Conservation (phyloP, 2,797 vertebrate genomes). For the Yasuhikotakia modesta region DNA sequence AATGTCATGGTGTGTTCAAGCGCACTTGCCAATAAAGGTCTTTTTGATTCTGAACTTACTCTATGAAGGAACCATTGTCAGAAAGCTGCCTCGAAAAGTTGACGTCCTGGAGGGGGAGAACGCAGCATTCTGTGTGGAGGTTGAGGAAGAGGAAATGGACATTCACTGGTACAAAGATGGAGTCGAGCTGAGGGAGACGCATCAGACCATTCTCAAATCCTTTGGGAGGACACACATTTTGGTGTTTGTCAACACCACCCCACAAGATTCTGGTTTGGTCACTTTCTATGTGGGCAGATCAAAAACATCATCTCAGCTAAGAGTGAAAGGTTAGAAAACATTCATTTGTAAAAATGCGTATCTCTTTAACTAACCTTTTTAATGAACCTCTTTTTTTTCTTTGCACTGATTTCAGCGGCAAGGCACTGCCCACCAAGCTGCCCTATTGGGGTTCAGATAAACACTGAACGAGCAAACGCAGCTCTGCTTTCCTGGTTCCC, state of each 20-base stretch:
- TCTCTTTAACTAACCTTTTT: not conserved
- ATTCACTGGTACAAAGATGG: conserved; percentile 91
- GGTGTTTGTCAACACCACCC: conserved; percentile 92
- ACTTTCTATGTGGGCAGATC: conserved; percentile 88
- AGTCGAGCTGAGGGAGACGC: conserved; percentile 82
- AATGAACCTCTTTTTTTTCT: not conserved
- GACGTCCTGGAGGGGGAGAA: conserved; percentile 97
- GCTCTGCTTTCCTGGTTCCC: conserved; percentile 91
- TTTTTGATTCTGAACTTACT: not conserved
- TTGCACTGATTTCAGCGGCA: conserved; percentile 74
- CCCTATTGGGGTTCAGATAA: conserved; percentile 86
- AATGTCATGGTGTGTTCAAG: no score
- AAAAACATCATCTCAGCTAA: conserved; percentile 89
- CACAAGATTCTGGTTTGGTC: conserved; percentile 88
- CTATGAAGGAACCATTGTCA: conserved; percentile 82
- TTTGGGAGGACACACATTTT: conserved; percentile 93
- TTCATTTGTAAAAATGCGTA: not conserved
- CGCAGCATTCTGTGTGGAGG: conserved; percentile 93
- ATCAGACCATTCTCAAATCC: conserved; percentile 88
- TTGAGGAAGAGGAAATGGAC: conserved; percentile 85
- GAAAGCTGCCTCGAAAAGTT: conserved; percentile 92
- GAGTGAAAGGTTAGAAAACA: conserved; percentile 87
- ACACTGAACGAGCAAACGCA: conserved; percentile 83
- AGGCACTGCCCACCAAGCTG: conserved; percentile 86
- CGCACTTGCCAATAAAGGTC: no score